phyloP scores from a whole-genome alignment of 2,113 vertebrate genomes.

The Rafetus swinhoei region DNA sequence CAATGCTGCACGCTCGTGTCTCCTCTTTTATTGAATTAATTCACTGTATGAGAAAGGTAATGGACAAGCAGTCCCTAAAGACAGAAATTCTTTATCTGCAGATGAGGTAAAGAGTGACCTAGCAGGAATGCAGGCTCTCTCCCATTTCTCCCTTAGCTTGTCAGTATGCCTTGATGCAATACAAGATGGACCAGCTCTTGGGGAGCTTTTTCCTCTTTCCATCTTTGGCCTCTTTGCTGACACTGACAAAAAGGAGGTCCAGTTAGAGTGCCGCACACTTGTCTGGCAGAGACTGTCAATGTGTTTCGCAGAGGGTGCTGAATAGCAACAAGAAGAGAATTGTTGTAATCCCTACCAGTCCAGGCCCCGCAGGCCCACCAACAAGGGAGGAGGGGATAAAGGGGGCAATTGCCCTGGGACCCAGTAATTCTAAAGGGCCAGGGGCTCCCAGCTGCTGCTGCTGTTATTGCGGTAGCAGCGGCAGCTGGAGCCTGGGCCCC shows the following conservation, averaged over 20 bases:
- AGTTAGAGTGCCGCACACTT: accelerated
- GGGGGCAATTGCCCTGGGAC: no score
- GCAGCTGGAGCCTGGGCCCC: no score
- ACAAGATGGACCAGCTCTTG: background rate
- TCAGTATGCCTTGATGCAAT: background rate
- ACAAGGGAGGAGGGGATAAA: no score
- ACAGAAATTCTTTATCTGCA: background rate
- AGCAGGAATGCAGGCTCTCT: background rate
- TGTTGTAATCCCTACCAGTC: background rate
- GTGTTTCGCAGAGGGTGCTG: background rate
- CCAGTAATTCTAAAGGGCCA: no score
- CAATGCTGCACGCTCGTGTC: background rate
- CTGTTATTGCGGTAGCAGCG: no score
- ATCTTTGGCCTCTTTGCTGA: background rate
- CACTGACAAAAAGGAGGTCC: background rate
- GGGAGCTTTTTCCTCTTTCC: background rate
- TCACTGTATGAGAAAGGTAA: background rate
- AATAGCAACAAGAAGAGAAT: background rate
- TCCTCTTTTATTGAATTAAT: background rate
- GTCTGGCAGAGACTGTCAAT: background rate
- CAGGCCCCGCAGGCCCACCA: background rate
- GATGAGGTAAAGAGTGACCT: slow-evolving; percentile 16
- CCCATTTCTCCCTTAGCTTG: background rate
- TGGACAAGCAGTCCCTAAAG: slow-evolving; percentile 6
- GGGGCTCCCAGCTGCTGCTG: no score